Conservation (phyloP, 53 echinoderm and acorn worm genomes). For the Temnopleurus reevesii region DNA sequence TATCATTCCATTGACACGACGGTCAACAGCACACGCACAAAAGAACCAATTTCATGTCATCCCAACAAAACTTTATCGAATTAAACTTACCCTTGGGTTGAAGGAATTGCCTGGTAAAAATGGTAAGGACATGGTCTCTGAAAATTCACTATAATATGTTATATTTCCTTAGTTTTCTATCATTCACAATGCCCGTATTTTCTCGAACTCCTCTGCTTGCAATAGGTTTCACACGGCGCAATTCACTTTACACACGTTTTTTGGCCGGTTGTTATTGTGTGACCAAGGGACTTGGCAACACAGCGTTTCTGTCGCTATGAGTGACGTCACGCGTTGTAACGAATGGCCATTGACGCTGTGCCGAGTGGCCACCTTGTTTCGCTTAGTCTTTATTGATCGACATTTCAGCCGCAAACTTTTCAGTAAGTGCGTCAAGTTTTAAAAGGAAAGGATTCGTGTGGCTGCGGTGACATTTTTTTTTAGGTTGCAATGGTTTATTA, state of each 20-base stretch:
- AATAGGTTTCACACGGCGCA: neutral
- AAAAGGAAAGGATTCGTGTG: too few species aligned
- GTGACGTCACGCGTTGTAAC: constrained; percentile 31
- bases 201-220: neutral
- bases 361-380: constrained; percentile 15
- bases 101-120: constrained; percentile 93
- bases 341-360: neutral
- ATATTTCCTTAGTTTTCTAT: neutral
- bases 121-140: constrained; percentile 79
- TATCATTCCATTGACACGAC: too few species aligned
- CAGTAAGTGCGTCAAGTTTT: too few species aligned
- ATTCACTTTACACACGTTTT: neutral
- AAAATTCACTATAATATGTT: neutral
- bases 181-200: neutral
- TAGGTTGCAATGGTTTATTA: too few species aligned
- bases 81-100: constrained; percentile 74
- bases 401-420: too few species aligned
- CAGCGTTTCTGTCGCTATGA: constrained; percentile 44
- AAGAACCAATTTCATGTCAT: too few species aligned
- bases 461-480: too few species aligned
- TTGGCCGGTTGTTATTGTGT: constrained; percentile 31
- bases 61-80: too few species aligned
- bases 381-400: too few species aligned
- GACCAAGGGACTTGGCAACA: constrained; percentile 49
- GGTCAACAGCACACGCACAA: too few species aligned